Evolutionary conservation across 2,797 vertebrate genomes (phyloP).

Genomic region (Smutsia temminckii): DNA sequence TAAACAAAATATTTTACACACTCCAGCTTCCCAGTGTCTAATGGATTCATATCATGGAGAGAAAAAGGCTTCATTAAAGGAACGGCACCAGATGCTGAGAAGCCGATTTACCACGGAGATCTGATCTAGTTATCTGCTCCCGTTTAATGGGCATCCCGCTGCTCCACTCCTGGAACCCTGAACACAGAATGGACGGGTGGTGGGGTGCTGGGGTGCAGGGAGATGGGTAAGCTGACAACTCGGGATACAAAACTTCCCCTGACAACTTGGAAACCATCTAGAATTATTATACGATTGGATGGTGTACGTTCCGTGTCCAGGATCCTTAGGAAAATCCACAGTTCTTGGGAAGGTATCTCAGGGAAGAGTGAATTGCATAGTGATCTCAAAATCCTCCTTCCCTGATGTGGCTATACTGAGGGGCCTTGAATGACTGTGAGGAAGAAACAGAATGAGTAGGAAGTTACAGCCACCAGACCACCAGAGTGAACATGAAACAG

Average conservation of each 20-base stretch:
- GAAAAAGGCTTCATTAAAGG: slow-evolving; percentile 77
- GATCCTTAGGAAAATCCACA: background rate
- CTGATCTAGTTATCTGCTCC: slow-evolving; percentile 59
- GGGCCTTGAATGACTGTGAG: background rate
- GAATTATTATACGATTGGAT: background rate
- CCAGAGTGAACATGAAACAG: background rate
- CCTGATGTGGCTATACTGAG: background rate
- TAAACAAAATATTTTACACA: slow-evolving; percentile 79
- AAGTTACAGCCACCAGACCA: slow-evolving; percentile 30
- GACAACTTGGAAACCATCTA: slow-evolving; percentile 39
- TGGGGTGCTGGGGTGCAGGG: background rate
- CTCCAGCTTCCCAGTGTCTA: slow-evolving; percentile 69
- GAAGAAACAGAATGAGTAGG: background rate
- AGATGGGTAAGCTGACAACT: background rate
- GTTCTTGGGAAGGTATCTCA: background rate
- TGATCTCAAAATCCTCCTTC: slow-evolving; percentile 21
- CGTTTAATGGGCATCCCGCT: background rate
- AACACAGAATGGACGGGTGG: background rate
- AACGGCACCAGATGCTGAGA: slow-evolving; percentile 74
- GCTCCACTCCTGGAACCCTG: background rate
- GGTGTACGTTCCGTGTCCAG: background rate
- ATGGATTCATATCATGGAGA: slow-evolving; percentile 74
- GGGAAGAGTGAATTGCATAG: background rate
- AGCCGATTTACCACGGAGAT: slow-evolving; percentile 50
- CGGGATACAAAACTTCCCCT: background rate